Base-by-base conservation (phyloP, 2,113 vertebrate species). In the Lepus timidus region DNA sequence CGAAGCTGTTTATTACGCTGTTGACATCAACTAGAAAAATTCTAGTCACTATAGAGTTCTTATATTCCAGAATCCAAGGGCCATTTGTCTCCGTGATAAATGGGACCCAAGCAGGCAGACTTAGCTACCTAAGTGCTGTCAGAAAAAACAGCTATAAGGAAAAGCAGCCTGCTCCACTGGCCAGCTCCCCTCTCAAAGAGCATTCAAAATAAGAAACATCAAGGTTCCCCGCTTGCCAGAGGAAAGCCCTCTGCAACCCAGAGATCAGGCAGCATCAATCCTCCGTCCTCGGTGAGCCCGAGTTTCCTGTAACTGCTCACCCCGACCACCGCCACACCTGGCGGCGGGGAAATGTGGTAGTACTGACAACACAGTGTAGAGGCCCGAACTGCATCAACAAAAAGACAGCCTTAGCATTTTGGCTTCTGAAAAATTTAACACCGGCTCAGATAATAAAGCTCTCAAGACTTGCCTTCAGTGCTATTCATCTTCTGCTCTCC, bases 381-480 rank as follows among this genome's bases (percentile, higher is more conserved):
- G 36, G 4, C 13, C 17, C 80, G 73, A 74, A 12, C 39, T 33
- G 16, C 62, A 36, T 71, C 74, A 76, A 90, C 14, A 39, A 85
- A 93, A 80, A 67, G 10, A 7, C 17, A 80, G 31, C 11, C 31
- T n/a, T 92, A 82, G 20, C 33, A 65, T 79, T 68, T 87, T 36
- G 11, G 23, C 52, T 36, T 62, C 83, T 85, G 85, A 95, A 92
- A 93, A 68, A 73, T 23, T 62, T 82, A 31, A 27, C 70, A 31
- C 52, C 76, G 9, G 27, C 12, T 93, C 74, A 76, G 88, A 93
- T 80, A 80, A 83, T 61, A 78, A 94, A 88, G 88, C 19, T 64
- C 81, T 10, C 39, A n/a, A 27, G n/a, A 9, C 65, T 79, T 89
- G 58, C 19, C 36, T 62, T 93, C 44, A 10, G 4, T 31, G 33